Evolutionary conservation across 2,888 invertebrate species (phyloP), one percentile per base, ranked within the genome.

Genomic region (Ryuthela nishihirai): DNA sequence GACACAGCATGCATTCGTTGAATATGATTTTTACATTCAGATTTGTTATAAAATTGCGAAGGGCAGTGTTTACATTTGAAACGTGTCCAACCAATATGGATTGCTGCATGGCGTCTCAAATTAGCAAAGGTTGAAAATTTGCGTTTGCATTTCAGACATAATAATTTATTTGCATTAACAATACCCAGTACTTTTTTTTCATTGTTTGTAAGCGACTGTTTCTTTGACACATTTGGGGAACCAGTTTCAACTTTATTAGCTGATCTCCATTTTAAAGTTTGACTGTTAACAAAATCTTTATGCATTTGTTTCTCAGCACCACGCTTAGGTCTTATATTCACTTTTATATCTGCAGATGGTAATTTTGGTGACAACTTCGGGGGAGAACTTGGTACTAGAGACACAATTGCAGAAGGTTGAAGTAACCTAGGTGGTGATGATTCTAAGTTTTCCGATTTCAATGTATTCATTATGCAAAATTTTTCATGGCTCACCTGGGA

Each of bases 1-100:
- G 34, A 12, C 18, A 53, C 26, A 26, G 32, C 34, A 39, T 63
- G 63, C 3, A 48, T 25, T 38, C 53, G 54, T n/a, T 55, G 52
- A 18, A 63, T 39, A 39, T 63, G 63, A 24, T 21, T 20, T 43
- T 53, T 45, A 15, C 54, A 52, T n/a, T 63, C 54, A 2, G 63
- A 59, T 29, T 58, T 59, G 24, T 63, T 54, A 38, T 60, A 63
- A 15, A 60, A 49, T 38, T 63, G 56, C 36, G 62, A 65, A 29
- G 59, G 48, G 72, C 89, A 89, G 17, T 84, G 73, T 68, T 82
- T 84, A 70, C 89, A 89, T 52, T 84, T 83, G 70, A 83, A 89
- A 24, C 86, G 80, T 68, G 83, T 80, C 83, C 85, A 85, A 58
- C 83, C 82, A 56, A 84, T 80, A 70, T 87, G 86, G 3, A 75